Conservation (phyloP, 2,797 vertebrate species). For the Tokudaia tokunoshimensis region DNA sequence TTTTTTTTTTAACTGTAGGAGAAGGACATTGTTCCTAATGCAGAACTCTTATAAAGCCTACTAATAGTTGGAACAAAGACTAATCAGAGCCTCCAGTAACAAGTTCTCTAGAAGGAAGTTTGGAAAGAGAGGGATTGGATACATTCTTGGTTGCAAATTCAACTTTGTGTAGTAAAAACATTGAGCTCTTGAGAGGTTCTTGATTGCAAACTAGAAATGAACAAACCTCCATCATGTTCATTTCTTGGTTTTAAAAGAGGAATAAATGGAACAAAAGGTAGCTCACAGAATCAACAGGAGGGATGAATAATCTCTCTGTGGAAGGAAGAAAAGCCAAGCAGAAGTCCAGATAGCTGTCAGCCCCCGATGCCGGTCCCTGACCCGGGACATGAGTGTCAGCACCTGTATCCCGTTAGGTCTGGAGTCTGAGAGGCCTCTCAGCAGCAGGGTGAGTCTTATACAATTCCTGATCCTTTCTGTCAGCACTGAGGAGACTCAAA, state of each 20-base stretch:
- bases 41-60: not conserved
- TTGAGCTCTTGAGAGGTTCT: not conserved
- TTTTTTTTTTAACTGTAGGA: not conserved
- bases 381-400: not conserved
- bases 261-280: not conserved
- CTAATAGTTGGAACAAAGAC: not conserved
- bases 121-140: not conserved
- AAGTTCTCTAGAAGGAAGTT: not conserved
- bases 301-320: not conserved
- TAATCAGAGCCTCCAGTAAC: not conserved
- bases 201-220: not conserved
- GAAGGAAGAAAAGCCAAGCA: not conserved
- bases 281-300: not conserved
- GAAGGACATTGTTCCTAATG: not conserved
- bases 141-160: not conserved
- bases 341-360: not conserved
- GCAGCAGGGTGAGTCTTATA: too few relatives aligned
- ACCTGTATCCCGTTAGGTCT: not conserved
- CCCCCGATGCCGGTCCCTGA: not conserved
- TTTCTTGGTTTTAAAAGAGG: conserved; percentile 35
- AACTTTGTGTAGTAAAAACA: not conserved
- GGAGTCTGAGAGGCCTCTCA: not conserved
- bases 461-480: not conserved
- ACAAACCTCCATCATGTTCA: not conserved
- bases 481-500: not conserved